Conservation (phyloP, 2,113 vertebrate species). For the Monopterus albus region DNA sequence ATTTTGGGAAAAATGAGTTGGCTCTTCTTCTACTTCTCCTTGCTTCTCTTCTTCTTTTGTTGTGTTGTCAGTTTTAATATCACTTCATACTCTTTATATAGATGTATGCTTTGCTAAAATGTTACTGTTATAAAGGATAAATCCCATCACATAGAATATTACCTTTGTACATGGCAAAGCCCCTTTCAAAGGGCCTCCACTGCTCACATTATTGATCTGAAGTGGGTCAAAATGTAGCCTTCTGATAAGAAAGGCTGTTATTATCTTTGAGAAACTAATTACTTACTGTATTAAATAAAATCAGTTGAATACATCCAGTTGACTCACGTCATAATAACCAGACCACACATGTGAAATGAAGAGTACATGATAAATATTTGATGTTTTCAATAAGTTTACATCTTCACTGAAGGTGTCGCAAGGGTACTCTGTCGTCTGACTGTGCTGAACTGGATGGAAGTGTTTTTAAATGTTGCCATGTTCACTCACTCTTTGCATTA, state of each 20-base stretch:
- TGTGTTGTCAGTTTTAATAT: constrained; percentile 24
- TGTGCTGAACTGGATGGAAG: not conserved
- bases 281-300: too few species aligned
- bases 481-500: not conserved
- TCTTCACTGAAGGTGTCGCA: too few species aligned
- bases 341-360: not conserved
- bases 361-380: not conserved
- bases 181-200: constrained; percentile 1
- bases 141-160: constrained; percentile 15
- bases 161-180: not conserved
- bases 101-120: constrained; percentile 13
- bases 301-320: too few species aligned
- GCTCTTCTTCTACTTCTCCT: constrained; percentile 6
- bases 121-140: constrained; percentile 11
- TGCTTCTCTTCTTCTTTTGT: constrained; percentile 19
- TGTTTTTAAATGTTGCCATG: not conserved
- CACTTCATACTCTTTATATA: constrained; percentile 14
- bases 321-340: too few species aligned
- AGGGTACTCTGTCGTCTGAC: not conserved
- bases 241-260: constrained; percentile 1
- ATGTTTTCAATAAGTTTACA: not conserved
- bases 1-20: not conserved
- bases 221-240: not conserved
- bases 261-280: too few species aligned
- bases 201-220: constrained; percentile 38